Evolutionary conservation across 2,888 invertebrate species (phyloP), one percentile per base, ranked within the genome.

Genomic region (Nemurella pictetii): DNA sequence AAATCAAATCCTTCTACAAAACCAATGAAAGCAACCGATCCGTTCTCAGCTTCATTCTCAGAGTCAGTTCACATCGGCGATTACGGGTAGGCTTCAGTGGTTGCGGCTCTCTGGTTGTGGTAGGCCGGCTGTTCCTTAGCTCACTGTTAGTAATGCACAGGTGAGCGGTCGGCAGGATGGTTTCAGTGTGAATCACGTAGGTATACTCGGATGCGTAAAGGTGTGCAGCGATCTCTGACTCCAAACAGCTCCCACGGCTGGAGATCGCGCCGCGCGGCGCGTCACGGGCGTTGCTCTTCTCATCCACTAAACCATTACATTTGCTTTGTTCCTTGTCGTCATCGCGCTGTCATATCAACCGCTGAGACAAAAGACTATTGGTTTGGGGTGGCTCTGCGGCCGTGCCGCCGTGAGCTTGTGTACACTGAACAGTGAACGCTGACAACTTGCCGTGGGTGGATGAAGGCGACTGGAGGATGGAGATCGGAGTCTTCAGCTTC

Each of bases 281-380:
- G 75, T 75, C 75, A 75, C 75, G 75, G 75, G 7, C 75, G 75
- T 75, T 75, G 75, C 27, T 27, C n/a, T 82, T 84, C 84, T 74
- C 84, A 84, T 84, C 81, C 84, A 84, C 84, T 80, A 84, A n/a
- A 84, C 35, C 84, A 82, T 84, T 80, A 84, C 84, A 84, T 82
- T 35, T 82, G 35, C 32, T 75, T 75, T 75, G 75, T 75, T 28
- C 75, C 12, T 75, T 26, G 9, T 26, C 75, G 15, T 75, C 75
- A 75, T 75, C 75, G 26, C 28, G 28, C 75, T 25, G 75, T 75
- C 75, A 75, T 75, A 28, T 75, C 75, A 75, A 75, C 75, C 75
- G 75, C 26, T 75, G 75, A 4, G 28, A 75, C 26, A 26, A 75
- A 28, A 75, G 28, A 28, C 27, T 75, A 55, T 55, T 55, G 28